Evolutionary conservation across 2,888 invertebrate genomes (phyloP), one percentile per base, ranked within the genome.

Genomic region (Congeria kusceri): DNA sequence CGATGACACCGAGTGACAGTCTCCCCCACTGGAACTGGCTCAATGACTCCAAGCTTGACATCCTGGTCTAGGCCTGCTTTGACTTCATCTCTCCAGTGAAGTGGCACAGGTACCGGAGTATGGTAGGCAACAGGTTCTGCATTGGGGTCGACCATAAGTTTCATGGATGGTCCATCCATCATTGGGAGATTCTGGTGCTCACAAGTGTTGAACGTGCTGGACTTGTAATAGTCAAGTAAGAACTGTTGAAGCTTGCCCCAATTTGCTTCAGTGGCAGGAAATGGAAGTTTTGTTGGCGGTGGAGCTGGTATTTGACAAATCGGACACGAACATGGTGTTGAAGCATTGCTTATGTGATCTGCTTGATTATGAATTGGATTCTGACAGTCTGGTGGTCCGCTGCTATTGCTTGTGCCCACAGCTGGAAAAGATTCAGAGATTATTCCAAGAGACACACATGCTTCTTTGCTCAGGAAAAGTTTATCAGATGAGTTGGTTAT

Each of bases 141-240:
- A n/a, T n/a, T n/a, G n/a, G n/a, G n/a, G n/a, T n/a, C n/a, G n/a
- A n/a, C n/a, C n/a, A n/a, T n/a, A n/a, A n/a, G n/a, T n/a, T n/a
- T n/a, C n/a, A n/a, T n/a, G n/a, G n/a, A n/a, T n/a, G n/a, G n/a
- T n/a, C n/a, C n/a, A n/a, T n/a, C n/a, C n/a, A n/a, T n/a, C n/a
- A n/a, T n/a, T n/a, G n/a, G n/a, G n/a, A n/a, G n/a, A n/a, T n/a
- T n/a, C n/a, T n/a, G 88, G 53, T 88, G 88, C 27, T 84, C 79
- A 70, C 87, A 89, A 0, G 78, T 83, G 80, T 89, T 89, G 65
- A 90, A 88, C 0, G 87, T 85, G 74, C 88, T 88, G 18, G 85
- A 80, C 25, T 57, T 76, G 67, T 87, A 89, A 53, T 77, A 63
- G 7, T 87, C 70, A 0, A 88, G 65, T 0, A 87, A 80, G 64